Base-by-base conservation (phyloP, 1,140 invertebrate species). In the Neodiprion pinetum region DNA sequence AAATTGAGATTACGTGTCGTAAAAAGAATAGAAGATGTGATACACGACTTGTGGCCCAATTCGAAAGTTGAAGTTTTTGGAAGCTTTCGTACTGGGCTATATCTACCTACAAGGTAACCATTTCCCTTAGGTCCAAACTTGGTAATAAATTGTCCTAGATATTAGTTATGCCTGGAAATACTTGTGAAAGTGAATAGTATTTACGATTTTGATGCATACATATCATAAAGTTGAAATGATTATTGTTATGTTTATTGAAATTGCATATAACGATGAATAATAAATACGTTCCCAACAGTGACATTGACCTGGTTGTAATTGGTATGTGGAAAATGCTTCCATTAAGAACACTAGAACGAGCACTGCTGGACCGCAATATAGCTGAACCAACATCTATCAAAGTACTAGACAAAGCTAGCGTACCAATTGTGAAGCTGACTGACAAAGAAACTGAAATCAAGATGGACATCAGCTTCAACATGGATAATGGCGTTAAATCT, bases 381-480 rank as follows among this genome's bases (percentile, higher is more conserved):
- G 96, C 96, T 70, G 94, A 96, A 82, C 92, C 93, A 78, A 92
- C 93, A 82, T 94, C 95, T 78, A 94, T 99, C 81, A 98, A 98
- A 92, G 97, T 99, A 79, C 91, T 99, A 76, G 97, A 99, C 87
- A 98, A 97, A 90, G 98, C 98, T 74, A 97, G 97, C 28, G 97
- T 99, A 79, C 98, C 98, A 79, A 99, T 99, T 81, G 95, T 99
- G 48, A 99, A 99, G 90, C 91, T 99, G 83, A 98, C 96, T n/a
- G 98, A 99, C 89, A 94, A 94, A 77, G 93, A 94, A 85, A 98
- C 97, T 53, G 96, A 98, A 78, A 95, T 99, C 70, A 93, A 93
- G 87, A 96, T 99, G 79, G 98, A 99, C 89, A 99, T 99, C 84
- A 98, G 97, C 83, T 99, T 99, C 90, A 99, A 99, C 87, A 98